Base-by-base conservation (phyloP, 1,140 invertebrate genomes). In the Sitophilus oryzae region DNA sequence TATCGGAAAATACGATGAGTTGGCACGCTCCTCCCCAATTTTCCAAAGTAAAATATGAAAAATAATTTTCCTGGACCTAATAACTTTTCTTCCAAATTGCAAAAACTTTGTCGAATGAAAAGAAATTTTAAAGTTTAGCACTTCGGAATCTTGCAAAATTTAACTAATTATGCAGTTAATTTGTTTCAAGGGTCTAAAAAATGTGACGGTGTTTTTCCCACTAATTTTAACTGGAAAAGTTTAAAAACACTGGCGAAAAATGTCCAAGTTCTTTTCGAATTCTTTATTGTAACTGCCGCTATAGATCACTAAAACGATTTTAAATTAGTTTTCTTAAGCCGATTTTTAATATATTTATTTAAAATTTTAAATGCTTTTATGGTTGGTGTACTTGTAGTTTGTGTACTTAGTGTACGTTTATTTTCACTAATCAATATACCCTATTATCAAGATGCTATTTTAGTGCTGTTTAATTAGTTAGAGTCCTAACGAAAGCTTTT, bases 141-240 rank as follows among this genome's bases (percentile, higher is more conserved):
- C 38, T 43, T 35, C 22, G 14, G 49, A 35, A 52, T 52, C 40
- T 43, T 18, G 49, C 22, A 25, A 43, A 43, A 52, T 52, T 52
- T 52, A 35, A 52, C 49, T 52, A 52, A 52, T 52, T 52, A 52
- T 52, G 23, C 22, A 52, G 49, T 52, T 52, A 52, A 52, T 52
- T 52, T 52, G 38, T 52, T 49, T 52, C 23, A 20, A 14, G 23
- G 15, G 15, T 35, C 16, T 42, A 23, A 52, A 35, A 52, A 52
- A 43, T 50, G 48, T 40, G 21, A 50, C 49, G 48, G 37, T 43
- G 40, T 52, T 52, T 52, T 52, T 43, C 23, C 14, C 20, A 43
- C 49, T 43, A 52, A 52, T 52, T 52, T 35, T 52, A 43, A 34
- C 22, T 21, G 10, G 22, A 52, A 43, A 52, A 52, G 16, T 36